These are phyloP conservation scores for Linnaemya vulpina DNA, from an alignment of 2,888 invertebrate genomes.

Conservation along the genomic window DNA sequence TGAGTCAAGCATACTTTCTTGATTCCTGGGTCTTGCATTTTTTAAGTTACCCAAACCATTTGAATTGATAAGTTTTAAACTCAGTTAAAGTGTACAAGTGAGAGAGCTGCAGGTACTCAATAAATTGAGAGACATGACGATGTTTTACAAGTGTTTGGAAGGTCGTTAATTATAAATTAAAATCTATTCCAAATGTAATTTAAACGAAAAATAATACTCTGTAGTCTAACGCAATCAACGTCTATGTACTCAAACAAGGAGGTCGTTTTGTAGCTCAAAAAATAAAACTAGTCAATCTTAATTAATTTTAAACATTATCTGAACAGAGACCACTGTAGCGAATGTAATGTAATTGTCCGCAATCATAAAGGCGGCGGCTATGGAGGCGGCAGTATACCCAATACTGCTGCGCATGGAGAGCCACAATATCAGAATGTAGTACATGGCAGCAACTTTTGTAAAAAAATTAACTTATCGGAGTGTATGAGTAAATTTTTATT, in stretches of 20 bases:
- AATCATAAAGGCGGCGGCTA: conserved; percentile 23
- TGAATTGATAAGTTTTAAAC: no score
- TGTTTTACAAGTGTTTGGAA: background rate
- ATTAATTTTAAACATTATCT: background rate
- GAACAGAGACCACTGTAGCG: conserved; percentile 49
- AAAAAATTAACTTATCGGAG: conserved; percentile 19
- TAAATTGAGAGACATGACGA: background rate
- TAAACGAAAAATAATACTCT: background rate
- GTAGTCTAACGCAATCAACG: background rate
- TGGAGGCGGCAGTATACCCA: conserved; percentile 22
- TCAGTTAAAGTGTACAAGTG: background rate
- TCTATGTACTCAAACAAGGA: background rate
- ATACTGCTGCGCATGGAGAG: conserved; percentile 50
- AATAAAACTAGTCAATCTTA: background rate
- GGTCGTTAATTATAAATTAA: background rate
- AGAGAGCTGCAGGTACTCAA: no score
- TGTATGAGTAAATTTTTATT: conserved; percentile 39
- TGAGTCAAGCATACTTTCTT: no score
- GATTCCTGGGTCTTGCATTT: no score
- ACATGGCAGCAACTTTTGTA: conserved; percentile 29
- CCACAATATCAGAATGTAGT: conserved; percentile 6
- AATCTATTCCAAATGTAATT: background rate
- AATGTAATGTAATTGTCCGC: conserved; percentile 30
- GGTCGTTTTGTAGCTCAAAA: background rate
- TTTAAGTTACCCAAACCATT: no score